Percentiles rank a stretch among this genome's conserved stretches.
Evolutionary conservation across 2,888 invertebrate genomes (phyloP).

Genomic region (Chrysomela aeneicollis): DNA sequence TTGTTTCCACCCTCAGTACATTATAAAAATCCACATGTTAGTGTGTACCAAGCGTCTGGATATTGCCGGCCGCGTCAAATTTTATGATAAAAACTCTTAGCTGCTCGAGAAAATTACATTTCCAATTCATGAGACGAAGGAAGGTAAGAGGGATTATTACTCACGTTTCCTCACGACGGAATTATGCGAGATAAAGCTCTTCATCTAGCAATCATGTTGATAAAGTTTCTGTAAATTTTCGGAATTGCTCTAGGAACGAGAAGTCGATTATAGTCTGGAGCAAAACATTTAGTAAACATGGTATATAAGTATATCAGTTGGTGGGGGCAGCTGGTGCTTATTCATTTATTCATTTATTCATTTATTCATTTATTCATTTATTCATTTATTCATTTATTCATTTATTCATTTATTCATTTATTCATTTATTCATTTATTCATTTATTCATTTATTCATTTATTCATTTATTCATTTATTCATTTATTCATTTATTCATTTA

Average conservation of each 20-base stretch:
- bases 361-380: too few relatives aligned
- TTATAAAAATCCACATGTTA: not conserved
- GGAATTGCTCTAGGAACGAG: not conserved
- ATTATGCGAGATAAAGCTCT: conserved; percentile 1
- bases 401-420: too few relatives aligned
- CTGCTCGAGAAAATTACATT: conserved; percentile 57
- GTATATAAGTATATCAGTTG: too few relatives aligned
- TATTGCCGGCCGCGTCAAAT: conserved; percentile 27
- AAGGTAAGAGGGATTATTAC: conserved; percentile 20
- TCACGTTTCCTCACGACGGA: not conserved
- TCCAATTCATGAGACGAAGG: conserved; percentile 56
- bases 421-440: too few relatives aligned
- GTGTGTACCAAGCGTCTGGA: not conserved
- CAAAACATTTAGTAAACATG: too few relatives aligned
- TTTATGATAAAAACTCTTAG: conserved; percentile 51
- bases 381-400: too few relatives aligned
- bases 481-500: too few relatives aligned
- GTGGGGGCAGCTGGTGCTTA: too few relatives aligned
- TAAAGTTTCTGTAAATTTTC: not conserved
- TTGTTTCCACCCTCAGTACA: not conserved
- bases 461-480: too few relatives aligned
- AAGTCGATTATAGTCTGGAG: too few relatives aligned
- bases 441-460: too few relatives aligned
- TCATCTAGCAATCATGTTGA: not conserved
- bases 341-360: too few relatives aligned